phyloP scores from a whole-genome alignment of 2,797 vertebrate genomes.

The Nannoperca obscura region DNA sequence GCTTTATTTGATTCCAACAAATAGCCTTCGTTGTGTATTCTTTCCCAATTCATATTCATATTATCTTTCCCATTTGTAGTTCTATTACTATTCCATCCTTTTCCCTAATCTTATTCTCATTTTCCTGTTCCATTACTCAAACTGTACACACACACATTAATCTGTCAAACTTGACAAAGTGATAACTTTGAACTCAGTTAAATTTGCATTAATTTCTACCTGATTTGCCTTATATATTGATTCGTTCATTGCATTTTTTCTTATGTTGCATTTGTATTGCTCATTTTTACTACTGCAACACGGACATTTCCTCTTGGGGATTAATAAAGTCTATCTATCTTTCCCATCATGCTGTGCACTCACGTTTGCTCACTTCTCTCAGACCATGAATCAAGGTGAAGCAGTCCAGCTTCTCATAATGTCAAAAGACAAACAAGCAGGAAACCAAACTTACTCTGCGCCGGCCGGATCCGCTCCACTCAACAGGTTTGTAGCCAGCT shows the following conservation, averaged over 20 bases:
- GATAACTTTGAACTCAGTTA: neutral
- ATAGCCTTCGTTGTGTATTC: neutral
- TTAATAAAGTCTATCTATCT: too few relatives aligned
- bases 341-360: neutral
- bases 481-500: conserved; percentile 51
- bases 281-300: too few relatives aligned
- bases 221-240: too few relatives aligned
- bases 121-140: neutral
- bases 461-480: conserved; percentile 59
- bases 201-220: neutral
- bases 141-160: neutral
- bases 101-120: too few relatives aligned
- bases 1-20: neutral
- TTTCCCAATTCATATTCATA: too few relatives aligned
- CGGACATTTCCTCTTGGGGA: too few relatives aligned
- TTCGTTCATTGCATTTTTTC: too few relatives aligned
- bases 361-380: neutral
- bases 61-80: too few relatives aligned
- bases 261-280: too few relatives aligned
- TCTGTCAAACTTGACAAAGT: neutral
- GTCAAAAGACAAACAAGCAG: conserved; percentile 48
- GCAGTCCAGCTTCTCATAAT: neutral
- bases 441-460: conserved; percentile 64
- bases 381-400: neutral
- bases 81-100: too few relatives aligned